phyloP scores from a whole-genome alignment of 2,113 vertebrate genomes.

The Onychorhynchus coronatus region DNA sequence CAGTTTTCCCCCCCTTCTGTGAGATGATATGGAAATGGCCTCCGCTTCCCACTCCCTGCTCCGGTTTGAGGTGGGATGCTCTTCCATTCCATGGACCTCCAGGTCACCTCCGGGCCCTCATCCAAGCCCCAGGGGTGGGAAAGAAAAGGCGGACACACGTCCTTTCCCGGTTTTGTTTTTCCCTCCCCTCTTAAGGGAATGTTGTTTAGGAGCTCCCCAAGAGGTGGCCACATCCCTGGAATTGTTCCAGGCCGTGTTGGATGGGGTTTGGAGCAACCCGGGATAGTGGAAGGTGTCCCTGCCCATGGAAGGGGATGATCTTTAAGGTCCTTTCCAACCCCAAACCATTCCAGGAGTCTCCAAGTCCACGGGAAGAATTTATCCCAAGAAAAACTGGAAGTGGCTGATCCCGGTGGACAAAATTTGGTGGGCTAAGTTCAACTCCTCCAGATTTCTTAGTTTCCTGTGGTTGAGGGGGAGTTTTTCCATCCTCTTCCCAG shows the following conservation, averaged over 20 bases:
- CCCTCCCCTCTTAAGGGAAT: background rate
- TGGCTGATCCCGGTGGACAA: background rate
- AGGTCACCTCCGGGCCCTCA: background rate
- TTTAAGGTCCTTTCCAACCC: background rate
- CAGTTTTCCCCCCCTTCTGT: background rate
- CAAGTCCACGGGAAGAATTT: background rate
- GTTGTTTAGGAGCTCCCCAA: background rate
- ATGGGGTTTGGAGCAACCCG: background rate
- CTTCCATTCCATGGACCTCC: background rate
- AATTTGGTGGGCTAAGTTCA: background rate
- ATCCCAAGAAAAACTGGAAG: background rate
- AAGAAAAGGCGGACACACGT: background rate
- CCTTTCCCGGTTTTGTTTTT: background rate
- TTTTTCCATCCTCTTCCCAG: background rate
- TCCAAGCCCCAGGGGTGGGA: background rate
- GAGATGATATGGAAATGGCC: background rate
- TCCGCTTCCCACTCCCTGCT: background rate
- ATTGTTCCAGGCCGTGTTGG: background rate
- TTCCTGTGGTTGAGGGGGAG: background rate
- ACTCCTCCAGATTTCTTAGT: fast-evolving
- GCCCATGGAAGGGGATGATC: background rate
- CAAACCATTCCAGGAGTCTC: background rate
- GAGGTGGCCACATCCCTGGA: background rate
- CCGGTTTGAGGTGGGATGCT: background rate
- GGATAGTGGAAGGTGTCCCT: fast-evolving